Evolutionary conservation across 2,113 vertebrate genomes (phyloP).

Genomic region (Zosterops borbonicus): DNA sequence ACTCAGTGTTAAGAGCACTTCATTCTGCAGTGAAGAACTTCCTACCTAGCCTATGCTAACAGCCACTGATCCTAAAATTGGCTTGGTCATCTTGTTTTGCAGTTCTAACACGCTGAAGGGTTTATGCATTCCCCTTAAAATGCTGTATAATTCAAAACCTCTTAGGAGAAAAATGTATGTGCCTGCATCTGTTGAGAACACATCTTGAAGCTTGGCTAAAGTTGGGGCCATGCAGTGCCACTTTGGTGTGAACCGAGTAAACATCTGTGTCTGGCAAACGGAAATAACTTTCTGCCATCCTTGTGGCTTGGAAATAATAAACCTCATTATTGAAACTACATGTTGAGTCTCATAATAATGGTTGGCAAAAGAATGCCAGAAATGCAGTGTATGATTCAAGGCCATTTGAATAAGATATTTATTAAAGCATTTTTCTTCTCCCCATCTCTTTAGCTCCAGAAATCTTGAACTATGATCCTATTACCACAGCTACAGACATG

Average conservation of each 20-base stretch:
- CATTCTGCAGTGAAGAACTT: not conserved
- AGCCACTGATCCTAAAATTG: not conserved
- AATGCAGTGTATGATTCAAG: not conserved
- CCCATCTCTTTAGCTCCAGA: constrained; percentile 83
- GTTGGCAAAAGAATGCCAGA: not conserved
- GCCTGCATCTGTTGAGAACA: not conserved
- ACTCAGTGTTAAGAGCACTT: not conserved
- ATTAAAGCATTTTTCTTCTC: constrained; percentile 14
- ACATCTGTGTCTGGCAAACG: accelerated
- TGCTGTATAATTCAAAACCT: not conserved
- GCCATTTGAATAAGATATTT: not conserved
- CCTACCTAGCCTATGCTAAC: not conserved
- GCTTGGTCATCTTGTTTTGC: not conserved
- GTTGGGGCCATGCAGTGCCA: not conserved
- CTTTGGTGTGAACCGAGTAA: not conserved
- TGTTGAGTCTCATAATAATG: not conserved
- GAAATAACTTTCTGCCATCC: not conserved
- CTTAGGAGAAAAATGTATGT: not conserved
- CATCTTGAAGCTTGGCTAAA: not conserved
- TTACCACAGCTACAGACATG: constrained; percentile 95
- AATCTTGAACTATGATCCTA: constrained; percentile 96
- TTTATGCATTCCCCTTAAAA: not conserved
- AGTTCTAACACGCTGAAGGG: not conserved
- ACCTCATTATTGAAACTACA: not conserved
- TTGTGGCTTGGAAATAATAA: not conserved